These are phyloP conservation scores for Trachelus troglodyta DNA, from an alignment of 2,888 invertebrate genomes.

Conservation along the genomic window DNA sequence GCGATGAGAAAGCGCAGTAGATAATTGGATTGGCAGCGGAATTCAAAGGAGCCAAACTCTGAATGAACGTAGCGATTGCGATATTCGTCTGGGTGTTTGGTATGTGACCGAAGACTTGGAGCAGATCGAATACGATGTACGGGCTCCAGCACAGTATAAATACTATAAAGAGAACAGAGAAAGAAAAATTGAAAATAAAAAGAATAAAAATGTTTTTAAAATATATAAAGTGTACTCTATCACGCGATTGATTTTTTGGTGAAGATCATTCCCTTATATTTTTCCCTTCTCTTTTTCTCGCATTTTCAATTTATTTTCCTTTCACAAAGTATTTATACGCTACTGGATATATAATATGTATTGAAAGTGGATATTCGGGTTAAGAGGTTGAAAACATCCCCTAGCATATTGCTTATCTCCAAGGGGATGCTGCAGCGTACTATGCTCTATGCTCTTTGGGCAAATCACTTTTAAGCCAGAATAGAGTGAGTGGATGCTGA, in stretches of 20 bases:
- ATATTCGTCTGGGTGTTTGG: conserved; percentile 79
- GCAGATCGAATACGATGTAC: conserved; percentile 87
- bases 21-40: conserved; percentile 92
- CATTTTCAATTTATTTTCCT: neutral
- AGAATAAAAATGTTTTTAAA: neutral
- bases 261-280: neutral
- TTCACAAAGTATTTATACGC: neutral
- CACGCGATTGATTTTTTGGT: neutral
- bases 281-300: no score
- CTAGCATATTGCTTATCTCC: neutral
- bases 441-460: neutral
- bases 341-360: neutral
- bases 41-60: conserved; percentile 88
- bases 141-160: conserved; percentile 93
- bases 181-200: neutral
- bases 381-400: neutral
- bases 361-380: neutral
- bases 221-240: neutral
- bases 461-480: neutral
- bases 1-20: conserved; percentile 88
- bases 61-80: conserved; percentile 86
- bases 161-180: conserved; percentile 70
- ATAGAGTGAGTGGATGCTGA: neutral
- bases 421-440: neutral
- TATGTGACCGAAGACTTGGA: conserved; percentile 84